Conservation (phyloP, 2,113 vertebrate genomes). For the Numenius arquata region DNA sequence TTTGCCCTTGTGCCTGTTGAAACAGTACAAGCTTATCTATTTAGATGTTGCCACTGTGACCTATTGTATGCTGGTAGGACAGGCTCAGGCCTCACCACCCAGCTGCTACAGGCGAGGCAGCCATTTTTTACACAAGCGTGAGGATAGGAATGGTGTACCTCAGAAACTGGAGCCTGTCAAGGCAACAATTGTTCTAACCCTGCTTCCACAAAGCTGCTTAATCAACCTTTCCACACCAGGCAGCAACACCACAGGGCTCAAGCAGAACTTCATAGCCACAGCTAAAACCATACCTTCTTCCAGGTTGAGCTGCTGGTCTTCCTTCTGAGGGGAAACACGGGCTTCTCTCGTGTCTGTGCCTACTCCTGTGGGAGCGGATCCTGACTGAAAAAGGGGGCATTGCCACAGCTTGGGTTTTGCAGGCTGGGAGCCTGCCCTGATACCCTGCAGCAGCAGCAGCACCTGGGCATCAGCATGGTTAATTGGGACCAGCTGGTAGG, state of each 20-base stretch:
- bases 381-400: accelerated
- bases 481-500: neutral
- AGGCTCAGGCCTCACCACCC: too few species aligned
- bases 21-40: accelerated
- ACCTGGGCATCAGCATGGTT: too few species aligned
- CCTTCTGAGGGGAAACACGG: accelerated
- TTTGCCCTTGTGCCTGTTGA: accelerated
- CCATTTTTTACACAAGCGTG: accelerated
- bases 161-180: too few species aligned
- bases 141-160: too few species aligned
- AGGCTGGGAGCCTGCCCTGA: neutral
- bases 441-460: neutral
- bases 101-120: too few species aligned
- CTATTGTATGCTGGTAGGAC: accelerated
- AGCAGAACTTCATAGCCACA: accelerated
- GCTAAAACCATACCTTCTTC: neutral
- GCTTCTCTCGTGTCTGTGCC: accelerated
- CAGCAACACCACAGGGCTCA: neutral
- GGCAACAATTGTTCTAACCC: accelerated
- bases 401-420: accelerated
- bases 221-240: too few species aligned
- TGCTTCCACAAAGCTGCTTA: accelerated
- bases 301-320: accelerated
- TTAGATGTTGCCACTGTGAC: accelerated
- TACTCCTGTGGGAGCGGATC: accelerated